A percentile compares a stretch with the other conserved stretches of the same genome.
phyloP scores from a whole-genome alignment of 2,113 vertebrate genomes.

The Ivindomyrus marchei region DNA sequence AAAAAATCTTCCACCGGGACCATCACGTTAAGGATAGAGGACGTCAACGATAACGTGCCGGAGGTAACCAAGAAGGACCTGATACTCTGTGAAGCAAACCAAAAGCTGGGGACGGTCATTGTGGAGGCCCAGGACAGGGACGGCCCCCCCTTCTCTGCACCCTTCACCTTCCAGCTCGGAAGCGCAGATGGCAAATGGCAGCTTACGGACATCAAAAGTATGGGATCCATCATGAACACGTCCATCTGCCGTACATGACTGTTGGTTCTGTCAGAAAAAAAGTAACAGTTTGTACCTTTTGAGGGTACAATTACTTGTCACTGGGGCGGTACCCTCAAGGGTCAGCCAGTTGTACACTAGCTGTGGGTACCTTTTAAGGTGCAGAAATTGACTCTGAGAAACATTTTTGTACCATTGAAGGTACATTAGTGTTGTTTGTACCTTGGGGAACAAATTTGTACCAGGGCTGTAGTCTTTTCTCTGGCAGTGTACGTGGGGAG shows the following conservation, averaged over 20 bases:
- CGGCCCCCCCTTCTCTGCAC: constrained; percentile 50
- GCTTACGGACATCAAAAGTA: constrained; percentile 54
- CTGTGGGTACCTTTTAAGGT: not conserved
- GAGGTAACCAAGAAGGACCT: constrained; percentile 13
- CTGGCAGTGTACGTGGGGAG: not conserved
- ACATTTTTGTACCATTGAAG: not conserved
- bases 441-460: not conserved
- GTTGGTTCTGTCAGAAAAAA: not conserved
- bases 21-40: constrained; percentile 59
- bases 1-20: constrained; percentile 71
- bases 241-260: not conserved
- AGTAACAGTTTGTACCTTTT: not conserved
- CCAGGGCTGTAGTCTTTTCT: not conserved
- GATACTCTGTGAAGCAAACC: constrained; percentile 55
- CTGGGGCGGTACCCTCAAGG: not conserved
- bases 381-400: too few species aligned
- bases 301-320: not conserved
- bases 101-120: constrained; percentile 36
- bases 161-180: constrained; percentile 57
- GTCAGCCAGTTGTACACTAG: not conserved
- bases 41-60: constrained; percentile 67
- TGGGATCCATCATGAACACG: not conserved
- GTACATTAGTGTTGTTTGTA: too few species aligned
- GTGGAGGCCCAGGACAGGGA: constrained; percentile 56
- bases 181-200: constrained; percentile 51